Conservation (phyloP, 1,140 invertebrate genomes). For the Chrysomallon squamiferum region DNA sequence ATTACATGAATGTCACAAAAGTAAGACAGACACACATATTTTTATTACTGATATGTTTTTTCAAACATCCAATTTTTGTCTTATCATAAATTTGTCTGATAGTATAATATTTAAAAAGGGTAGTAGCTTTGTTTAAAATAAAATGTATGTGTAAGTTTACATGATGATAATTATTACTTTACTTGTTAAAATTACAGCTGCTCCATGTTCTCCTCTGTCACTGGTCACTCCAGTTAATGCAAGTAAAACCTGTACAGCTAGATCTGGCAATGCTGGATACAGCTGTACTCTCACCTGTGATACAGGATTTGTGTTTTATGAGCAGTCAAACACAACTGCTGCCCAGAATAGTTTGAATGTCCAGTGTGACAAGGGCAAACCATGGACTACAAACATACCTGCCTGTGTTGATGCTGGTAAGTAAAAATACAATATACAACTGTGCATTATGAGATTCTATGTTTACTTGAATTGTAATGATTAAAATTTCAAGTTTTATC, state of each 20-base stretch:
- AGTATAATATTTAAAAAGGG: too few relatives aligned
- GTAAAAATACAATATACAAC: too few relatives aligned
- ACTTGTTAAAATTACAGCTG: conserved; percentile 18
- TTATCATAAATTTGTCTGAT: too few relatives aligned
- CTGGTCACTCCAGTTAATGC: conserved; percentile 9
- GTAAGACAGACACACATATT: too few relatives aligned
- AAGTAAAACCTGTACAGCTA: conserved; percentile 2
- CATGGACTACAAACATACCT: conserved; percentile 1
- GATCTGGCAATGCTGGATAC: conserved; percentile 1
- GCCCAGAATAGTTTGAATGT: background rate
- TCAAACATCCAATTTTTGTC: too few relatives aligned
- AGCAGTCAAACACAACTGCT: background rate
- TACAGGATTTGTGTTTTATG: conserved; percentile 13
- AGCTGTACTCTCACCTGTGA: conserved; percentile 15
- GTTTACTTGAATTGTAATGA: too few relatives aligned
- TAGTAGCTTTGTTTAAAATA: too few relatives aligned
- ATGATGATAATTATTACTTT: background rate
- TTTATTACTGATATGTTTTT: too few relatives aligned
- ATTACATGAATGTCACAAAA: too few relatives aligned
- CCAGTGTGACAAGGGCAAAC: background rate
- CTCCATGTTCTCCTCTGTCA: conserved; percentile 14
- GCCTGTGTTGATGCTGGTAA: conserved; percentile 12
- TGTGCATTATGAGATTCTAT: too few relatives aligned
- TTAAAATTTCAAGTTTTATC: too few relatives aligned
- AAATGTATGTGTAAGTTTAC: too few relatives aligned